A percentile compares a stretch with the other conserved stretches of the same genome.
phyloP scores from a whole-genome alignment of 2,113 vertebrate genomes.

The Meles meles region DNA sequence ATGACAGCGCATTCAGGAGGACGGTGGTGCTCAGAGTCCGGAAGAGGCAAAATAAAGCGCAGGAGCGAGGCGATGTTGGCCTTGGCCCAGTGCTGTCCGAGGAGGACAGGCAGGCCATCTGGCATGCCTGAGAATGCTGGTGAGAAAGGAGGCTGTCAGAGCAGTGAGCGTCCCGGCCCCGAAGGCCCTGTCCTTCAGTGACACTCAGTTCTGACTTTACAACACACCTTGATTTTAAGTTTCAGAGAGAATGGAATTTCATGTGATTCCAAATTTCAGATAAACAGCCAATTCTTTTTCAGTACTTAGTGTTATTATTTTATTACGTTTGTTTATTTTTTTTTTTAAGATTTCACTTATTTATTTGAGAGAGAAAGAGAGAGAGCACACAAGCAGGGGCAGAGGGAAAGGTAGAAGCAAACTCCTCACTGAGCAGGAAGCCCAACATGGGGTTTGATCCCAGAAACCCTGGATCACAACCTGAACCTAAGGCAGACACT shows the following conservation, averaged over 20 bases:
- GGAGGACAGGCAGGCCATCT: neutral
- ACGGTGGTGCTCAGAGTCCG: fast-evolving
- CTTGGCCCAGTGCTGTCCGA: neutral
- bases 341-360: neutral
- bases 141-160: neutral
- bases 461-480: neutral
- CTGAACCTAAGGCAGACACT: neutral
- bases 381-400: neutral
- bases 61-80: neutral
- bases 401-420: neutral
- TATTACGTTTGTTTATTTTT: neutral
- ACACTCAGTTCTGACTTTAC: neutral
- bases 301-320: neutral
- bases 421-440: neutral
- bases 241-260: neutral
- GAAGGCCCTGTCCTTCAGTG: neutral
- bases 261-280: constrained; percentile 2
- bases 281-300: neutral
- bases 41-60: neutral
- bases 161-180: neutral
- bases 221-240: neutral
- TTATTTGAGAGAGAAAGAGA: neutral
- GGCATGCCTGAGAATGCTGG: neutral
- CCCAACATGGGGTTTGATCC: neutral
- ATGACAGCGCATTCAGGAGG: too few species aligned